A percentile compares a stretch with the other conserved stretches of the same genome.
phyloP scores from a whole-genome alignment of 2,797 vertebrate species.

The Scyliorhinus canicula region DNA sequence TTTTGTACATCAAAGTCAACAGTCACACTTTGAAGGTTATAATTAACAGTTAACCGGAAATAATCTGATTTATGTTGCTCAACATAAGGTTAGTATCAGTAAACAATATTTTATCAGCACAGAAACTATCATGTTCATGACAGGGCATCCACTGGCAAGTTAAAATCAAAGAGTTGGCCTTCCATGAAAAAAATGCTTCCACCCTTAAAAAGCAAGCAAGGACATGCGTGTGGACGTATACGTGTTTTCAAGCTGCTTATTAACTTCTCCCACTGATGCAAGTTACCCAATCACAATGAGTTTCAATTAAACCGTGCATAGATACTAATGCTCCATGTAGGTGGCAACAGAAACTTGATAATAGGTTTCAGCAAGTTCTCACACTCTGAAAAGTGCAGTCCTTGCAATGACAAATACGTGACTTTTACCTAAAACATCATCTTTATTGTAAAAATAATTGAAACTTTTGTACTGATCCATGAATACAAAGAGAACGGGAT shows the following conservation, averaged over 20 bases:
- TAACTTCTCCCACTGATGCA: slow-evolving; percentile 30
- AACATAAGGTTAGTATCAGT: background rate
- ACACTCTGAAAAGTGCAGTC: background rate
- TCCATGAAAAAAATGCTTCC: slow-evolving; percentile 40
- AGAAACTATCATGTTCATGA: background rate
- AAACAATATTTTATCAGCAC: slow-evolving; percentile 10
- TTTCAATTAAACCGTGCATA: slow-evolving; percentile 27
- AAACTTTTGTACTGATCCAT: background rate
- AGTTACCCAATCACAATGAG: slow-evolving; percentile 21
- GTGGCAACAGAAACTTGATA: slow-evolving; percentile 35
- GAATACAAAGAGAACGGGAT: background rate
- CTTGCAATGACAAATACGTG: background rate
- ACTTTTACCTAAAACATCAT: slow-evolving; percentile 12
- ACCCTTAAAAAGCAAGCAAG: slow-evolving; percentile 49
- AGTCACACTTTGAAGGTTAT: too few species aligned
- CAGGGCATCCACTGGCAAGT: background rate
- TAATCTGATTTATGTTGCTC: background rate
- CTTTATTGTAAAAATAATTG: background rate
- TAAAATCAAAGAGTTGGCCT: slow-evolving; percentile 27
- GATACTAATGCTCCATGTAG: slow-evolving; percentile 21
- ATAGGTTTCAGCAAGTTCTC: slow-evolving; percentile 32
- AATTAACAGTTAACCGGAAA: background rate
- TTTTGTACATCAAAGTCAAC: background rate
- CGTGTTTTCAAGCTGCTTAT: slow-evolving; percentile 43
- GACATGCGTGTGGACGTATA: slow-evolving; percentile 46